A percentile compares a stretch with the other conserved stretches of the same genome.
Conservation (phyloP, 2,113 vertebrate species). For the Python bivittatus region DNA sequence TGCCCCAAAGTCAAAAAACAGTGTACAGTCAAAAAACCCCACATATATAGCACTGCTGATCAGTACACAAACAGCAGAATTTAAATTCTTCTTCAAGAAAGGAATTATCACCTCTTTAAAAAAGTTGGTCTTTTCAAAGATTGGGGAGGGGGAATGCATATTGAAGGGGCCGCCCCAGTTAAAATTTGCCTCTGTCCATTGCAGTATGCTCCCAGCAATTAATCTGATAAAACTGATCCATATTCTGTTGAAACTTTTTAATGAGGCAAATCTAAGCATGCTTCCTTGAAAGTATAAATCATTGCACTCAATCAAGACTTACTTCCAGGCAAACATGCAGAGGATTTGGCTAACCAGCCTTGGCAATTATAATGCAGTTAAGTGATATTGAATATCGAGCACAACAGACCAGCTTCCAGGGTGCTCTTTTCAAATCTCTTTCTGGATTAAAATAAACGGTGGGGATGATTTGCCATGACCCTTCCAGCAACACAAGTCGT, state of each 20-base stretch:
- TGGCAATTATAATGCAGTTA: background rate
- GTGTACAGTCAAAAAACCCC: background rate
- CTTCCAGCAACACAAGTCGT: background rate
- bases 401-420: too few species aligned
- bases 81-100: background rate
- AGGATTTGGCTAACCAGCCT: background rate
- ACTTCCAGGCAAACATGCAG: background rate
- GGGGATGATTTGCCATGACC: background rate
- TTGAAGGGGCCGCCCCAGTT: background rate
- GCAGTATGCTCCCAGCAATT: background rate
- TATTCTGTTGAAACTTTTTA: too few species aligned
- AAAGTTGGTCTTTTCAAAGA: background rate
- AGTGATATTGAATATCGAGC: background rate
- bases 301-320: background rate
- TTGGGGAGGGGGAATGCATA: background rate
- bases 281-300: background rate
- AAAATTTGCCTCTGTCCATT: background rate
- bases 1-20: background rate
- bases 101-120: background rate
- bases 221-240: background rate
- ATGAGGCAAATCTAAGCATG: too few species aligned
- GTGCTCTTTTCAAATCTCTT: slow-evolving; percentile 32
- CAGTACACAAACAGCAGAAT: background rate
- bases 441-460: background rate
- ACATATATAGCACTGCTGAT: background rate